Percentiles rank a stretch among this genome's conserved stretches.
Evolutionary conservation across 1,140 invertebrate genomes (phyloP).

Genomic region (Drosophila mayri): DNA sequence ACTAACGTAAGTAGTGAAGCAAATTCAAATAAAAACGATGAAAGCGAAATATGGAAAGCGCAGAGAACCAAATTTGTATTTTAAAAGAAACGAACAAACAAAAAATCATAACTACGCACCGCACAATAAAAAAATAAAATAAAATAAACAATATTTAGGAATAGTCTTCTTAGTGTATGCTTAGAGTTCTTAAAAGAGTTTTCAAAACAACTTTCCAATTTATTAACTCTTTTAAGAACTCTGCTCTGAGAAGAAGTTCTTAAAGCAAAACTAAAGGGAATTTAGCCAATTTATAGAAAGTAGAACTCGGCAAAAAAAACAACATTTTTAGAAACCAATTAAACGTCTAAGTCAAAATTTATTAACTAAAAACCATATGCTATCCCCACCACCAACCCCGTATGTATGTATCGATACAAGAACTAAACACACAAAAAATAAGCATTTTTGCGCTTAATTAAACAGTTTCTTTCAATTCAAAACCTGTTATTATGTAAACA

Average conservation of each 20-base stretch:
- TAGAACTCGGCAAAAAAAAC: constrained; percentile 54
- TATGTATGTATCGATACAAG: constrained; percentile 42
- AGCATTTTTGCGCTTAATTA: constrained; percentile 63
- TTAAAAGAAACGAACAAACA: constrained; percentile 13
- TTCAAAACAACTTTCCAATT: neutral
- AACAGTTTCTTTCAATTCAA: constrained; percentile 75
- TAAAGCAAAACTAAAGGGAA: constrained; percentile 52
- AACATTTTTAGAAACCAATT: constrained; percentile 61
- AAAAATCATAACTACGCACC: constrained; percentile 59
- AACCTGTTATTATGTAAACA: constrained; percentile 59
- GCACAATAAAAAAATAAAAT: constrained; percentile 53
- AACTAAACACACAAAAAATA: constrained; percentile 28
- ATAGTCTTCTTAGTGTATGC: neutral
- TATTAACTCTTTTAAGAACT: neutral
- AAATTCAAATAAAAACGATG: constrained; percentile 30
- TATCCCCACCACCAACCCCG: constrained; percentile 21
- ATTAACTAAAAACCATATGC: constrained; percentile 55
- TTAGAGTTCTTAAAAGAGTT: constrained; percentile 1
- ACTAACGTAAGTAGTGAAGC: constrained; percentile 71
- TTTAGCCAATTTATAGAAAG: constrained; percentile 75
- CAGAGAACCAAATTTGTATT: constrained; percentile 78
- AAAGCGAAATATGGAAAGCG: constrained; percentile 50
- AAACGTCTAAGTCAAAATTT: constrained; percentile 52
- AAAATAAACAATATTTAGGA: constrained; percentile 22
- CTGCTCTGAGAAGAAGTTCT: constrained; percentile 20